A percentile compares a stretch with the other conserved stretches of the same genome.
Evolutionary conservation across 2,797 vertebrate genomes (phyloP).

Genomic region (Pyrrhura leucotis): DNA sequence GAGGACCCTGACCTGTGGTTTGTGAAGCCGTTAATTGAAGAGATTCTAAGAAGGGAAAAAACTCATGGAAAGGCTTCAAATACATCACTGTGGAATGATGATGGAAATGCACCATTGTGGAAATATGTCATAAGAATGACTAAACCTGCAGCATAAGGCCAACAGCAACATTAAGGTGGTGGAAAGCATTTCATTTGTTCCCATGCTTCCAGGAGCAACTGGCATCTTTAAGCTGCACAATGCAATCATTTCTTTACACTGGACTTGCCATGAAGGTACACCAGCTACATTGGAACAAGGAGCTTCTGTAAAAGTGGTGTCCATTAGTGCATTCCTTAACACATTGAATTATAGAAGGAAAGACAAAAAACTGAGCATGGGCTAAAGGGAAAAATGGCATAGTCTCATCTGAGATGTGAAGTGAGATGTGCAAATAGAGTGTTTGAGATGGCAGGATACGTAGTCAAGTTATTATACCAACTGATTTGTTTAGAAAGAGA

Average conservation of each 20-base stretch:
- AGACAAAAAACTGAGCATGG: not conserved
- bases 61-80: constrained; percentile 27
- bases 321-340: not conserved
- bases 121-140: constrained; percentile 64
- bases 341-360: not conserved
- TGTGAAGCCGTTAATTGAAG: not conserved
- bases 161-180: constrained; percentile 63
- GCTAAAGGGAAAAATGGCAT: not conserved
- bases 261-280: not conserved
- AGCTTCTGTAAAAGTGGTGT: not conserved
- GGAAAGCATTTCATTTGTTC: constrained; percentile 49
- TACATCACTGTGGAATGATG: constrained; percentile 28
- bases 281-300: not conserved
- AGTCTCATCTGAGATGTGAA: not conserved
- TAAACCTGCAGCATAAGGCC: constrained; percentile 51
- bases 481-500: not conserved
- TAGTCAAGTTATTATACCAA: not conserved
- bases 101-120: constrained; percentile 56
- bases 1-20: not conserved
- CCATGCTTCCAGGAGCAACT: constrained; percentile 48
- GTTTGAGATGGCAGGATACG: not conserved
- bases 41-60: not conserved
- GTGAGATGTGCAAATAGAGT: not conserved
- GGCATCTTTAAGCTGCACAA: not conserved
- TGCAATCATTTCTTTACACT: not conserved